phyloP scores from a whole-genome alignment of 2,888 invertebrate species.

The Celastrina argiolus region DNA sequence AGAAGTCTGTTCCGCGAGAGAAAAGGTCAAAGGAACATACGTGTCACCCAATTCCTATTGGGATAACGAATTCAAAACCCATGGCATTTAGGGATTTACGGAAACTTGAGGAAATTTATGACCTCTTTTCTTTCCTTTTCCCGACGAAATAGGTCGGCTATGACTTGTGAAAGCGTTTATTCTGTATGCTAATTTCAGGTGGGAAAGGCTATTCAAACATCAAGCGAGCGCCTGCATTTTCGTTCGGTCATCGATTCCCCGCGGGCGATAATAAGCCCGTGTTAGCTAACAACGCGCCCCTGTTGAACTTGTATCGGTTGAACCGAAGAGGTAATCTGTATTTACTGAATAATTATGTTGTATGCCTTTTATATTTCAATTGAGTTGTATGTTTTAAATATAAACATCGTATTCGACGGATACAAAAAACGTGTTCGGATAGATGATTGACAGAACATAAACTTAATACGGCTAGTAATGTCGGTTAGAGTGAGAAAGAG shows the following conservation, averaged over 20 bases:
- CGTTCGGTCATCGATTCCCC: slow-evolving; percentile 51
- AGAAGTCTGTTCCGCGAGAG: not conserved
- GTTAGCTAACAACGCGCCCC: slow-evolving; percentile 43
- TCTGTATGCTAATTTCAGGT: slow-evolving; percentile 40
- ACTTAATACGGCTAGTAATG: no score
- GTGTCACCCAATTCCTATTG: not conserved
- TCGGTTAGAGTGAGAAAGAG: no score
- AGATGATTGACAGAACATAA: no score
- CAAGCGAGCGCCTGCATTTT: slow-evolving; percentile 60
- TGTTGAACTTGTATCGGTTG: slow-evolving; percentile 46
- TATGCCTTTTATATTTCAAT: not conserved
- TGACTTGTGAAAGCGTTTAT: not conserved
- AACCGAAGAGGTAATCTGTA: slow-evolving; percentile 42
- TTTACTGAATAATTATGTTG: not conserved
- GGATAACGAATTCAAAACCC: slow-evolving; percentile 4
- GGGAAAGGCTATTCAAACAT: slow-evolving; percentile 58
- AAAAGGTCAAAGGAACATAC: slow-evolving; percentile 3
- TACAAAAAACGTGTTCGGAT: no score
- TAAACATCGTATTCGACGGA: no score
- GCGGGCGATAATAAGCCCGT: slow-evolving; percentile 39
- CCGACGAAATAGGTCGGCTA: not conserved
- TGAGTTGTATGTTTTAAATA: no score
- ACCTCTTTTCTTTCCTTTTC: not conserved
- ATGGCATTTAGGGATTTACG: slow-evolving; percentile 11
- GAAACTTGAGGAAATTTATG: not conserved